Conservation (phyloP, 1,140 invertebrate genomes). For the Melipona quadrifasciata region DNA sequence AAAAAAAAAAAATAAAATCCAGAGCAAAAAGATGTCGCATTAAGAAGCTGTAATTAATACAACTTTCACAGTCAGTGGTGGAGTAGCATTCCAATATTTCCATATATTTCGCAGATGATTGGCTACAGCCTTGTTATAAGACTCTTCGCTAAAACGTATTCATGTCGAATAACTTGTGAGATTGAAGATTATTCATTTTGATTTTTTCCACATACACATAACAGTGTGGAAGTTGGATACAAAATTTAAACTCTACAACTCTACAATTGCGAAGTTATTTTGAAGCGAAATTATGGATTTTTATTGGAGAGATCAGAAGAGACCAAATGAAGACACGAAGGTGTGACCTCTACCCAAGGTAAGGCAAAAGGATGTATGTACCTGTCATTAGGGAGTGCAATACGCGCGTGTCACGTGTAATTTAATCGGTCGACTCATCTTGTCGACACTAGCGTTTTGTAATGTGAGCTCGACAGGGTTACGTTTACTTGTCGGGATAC, state of each 20-base stretch:
- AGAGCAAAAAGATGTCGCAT: conserved; percentile 58
- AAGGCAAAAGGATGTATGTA: conserved; percentile 4
- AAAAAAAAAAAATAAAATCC: conserved; percentile 48
- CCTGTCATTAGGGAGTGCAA: not conserved
- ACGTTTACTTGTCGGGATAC: conserved; percentile 43
- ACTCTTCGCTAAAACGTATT: not conserved
- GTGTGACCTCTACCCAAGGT: not conserved
- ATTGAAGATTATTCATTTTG: not conserved
- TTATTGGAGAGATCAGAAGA: not conserved
- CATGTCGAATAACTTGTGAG: not conserved
- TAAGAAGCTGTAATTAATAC: conserved; percentile 60
- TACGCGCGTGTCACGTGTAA: conserved; percentile 49
- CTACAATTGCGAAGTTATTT: not conserved
- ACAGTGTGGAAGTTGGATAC: not conserved
- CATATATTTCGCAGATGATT: conserved; percentile 25
- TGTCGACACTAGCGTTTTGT: conserved; percentile 47
- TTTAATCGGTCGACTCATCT: conserved; percentile 50
- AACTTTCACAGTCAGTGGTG: conserved; percentile 49
- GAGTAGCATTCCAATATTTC: conserved; percentile 50
- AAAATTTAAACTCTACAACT: not conserved
- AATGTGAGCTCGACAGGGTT: conserved; percentile 29
- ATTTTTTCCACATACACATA: not conserved
- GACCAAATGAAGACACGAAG: not conserved
- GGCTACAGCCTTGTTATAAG: conserved; percentile 22
- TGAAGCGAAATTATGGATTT: not conserved